Base-by-base conservation (phyloP, 1,140 invertebrate genomes). In the Trissolcus basalis region DNA sequence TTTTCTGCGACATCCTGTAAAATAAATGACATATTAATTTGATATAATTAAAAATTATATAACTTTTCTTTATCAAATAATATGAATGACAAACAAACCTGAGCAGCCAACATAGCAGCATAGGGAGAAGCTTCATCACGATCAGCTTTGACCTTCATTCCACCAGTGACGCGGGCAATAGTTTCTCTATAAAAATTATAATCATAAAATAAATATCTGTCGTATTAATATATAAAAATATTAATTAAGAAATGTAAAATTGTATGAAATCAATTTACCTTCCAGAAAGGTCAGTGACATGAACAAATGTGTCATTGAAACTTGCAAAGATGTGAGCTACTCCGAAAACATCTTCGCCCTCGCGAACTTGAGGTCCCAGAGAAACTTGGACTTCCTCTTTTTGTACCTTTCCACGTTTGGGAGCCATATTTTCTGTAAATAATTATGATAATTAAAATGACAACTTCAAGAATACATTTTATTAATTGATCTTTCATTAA, bases 71-170 rank as follows among this genome's bases (percentile, higher is more conserved):
- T n/a, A n/a, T n/a, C n/a, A n/a, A n/a, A n/a, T n/a, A n/a, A n/a
- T n/a, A n/a, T n/a, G n/a, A n/a, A n/a, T n/a, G n/a, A n/a, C n/a
- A n/a, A n/a, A n/a, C n/a, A n/a, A n/a, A 96, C 95, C 91, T 99
- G 98, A 77, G 98, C 98, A 85, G 98, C 98, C 90, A 99, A 98
- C 98, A 99, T 99, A 93, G 98, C 98, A 86, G 98, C 98, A 85
- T 99, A 99, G 11, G 98, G 98, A 27, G 98, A 99, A 80, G 98
- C 96, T 90, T 99, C 98, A 90, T 99, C 98, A 91, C 98, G 93
- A 90, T 99, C 98, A 83, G 98, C 98, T 89, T 99, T 99, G 0
- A 99, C 98, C 91, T 99, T 99, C 98, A 99, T 99, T 64, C 98
- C 98, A 87, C 98, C 98, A 83, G 98, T 99, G 32, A 99, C 96